Evolutionary conservation across 2,888 invertebrate genomes (phyloP), one percentile per base, ranked within the genome.

Genomic region (Dyspetes luteomarginatus): DNA sequence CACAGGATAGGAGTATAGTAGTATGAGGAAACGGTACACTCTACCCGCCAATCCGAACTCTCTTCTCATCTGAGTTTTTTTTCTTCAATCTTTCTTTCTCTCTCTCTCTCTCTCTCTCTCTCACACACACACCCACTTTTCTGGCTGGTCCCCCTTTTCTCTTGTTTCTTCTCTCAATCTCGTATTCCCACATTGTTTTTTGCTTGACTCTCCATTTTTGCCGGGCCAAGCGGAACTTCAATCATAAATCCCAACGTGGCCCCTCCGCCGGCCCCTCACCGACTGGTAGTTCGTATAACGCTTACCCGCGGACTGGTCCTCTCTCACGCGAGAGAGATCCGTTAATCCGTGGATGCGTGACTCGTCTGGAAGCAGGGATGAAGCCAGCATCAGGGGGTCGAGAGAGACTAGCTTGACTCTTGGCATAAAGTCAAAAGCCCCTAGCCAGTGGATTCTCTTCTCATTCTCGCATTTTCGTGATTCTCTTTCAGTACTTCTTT

Each of bases 201-300:
- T 78, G 79, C 72, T 80, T 55, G 76, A 72, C 78, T 82, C 64
- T 76, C 81, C 82, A 85, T 85, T 87, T 86, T 48, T 84, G 82
- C 86, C 78, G 82, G 86, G 82, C 82, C 83, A 75, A 85, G 86
- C 85, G 84, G 82, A 87, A 85, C 86, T 86, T 88, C 88, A 86
- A 88, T 89, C 88, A 88, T 89, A 88, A 89, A 88, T 89, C 85
- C 88, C 82, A 84, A 85, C 86, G 82, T 83, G 84, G 86, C 84
- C 67, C 67, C 55, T 72, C 67, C 55, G 67, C 64, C 9, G 36
- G 9, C 0, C 45, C 71, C 64, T 30, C 56, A 7, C 12, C 26
- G 72, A 52, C 50, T 62, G 30, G 50, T 41, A 62, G 52, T 62
- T 52, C 52, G 52, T 45, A 64, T 55, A 56, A 55, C 64, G 15